Evolutionary conservation across 2,113 vertebrate genomes (phyloP).

Genomic region (Oncorhynchus gorbuscha): DNA sequence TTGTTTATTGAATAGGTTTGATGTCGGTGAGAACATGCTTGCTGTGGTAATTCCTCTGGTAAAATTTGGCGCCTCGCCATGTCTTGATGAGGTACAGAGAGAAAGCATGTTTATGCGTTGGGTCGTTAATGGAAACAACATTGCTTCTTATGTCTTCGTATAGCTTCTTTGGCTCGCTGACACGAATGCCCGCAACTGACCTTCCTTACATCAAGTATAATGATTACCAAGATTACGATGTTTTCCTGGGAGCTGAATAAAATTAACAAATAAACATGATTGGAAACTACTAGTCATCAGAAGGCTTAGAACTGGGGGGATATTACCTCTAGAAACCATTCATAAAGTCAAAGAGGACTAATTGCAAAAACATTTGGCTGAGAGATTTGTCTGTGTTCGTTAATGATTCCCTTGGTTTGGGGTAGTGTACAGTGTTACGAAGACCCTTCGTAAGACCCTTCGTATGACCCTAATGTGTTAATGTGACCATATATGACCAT

Average conservation of each 20-base stretch:
- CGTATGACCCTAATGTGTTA: not conserved
- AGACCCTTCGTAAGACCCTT: not conserved
- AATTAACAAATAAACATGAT: conserved; percentile 54
- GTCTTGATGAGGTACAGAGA: not conserved
- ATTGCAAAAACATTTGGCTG: conserved; percentile 8
- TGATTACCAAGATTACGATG: conserved; percentile 12
- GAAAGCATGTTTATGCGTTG: conserved; percentile 1
- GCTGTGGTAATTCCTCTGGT: conserved; percentile 25
- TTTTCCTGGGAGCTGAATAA: conserved; percentile 14
- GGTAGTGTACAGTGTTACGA: not conserved
- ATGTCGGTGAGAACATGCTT: conserved; percentile 27
- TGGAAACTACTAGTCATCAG: conserved; percentile 48
- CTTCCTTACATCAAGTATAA: conserved; percentile 25
- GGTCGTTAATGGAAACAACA: conserved; percentile 34
- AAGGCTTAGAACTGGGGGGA: not conserved
- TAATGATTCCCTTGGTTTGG: not conserved
- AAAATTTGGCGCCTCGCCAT: conserved; percentile 1
- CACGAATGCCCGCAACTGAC: conserved; percentile 8
- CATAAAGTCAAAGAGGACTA: conserved; percentile 23
- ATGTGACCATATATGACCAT: too few species aligned
- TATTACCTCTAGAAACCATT: conserved; percentile 21
- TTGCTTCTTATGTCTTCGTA: conserved; percentile 25
- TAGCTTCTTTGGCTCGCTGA: conserved; percentile 33
- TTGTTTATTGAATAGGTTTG: conserved; percentile 57
- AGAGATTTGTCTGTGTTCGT: conserved; percentile 11